Evolutionary conservation across 2,113 vertebrate genomes (phyloP).

Genomic region (Antechinus stuartii): DNA sequence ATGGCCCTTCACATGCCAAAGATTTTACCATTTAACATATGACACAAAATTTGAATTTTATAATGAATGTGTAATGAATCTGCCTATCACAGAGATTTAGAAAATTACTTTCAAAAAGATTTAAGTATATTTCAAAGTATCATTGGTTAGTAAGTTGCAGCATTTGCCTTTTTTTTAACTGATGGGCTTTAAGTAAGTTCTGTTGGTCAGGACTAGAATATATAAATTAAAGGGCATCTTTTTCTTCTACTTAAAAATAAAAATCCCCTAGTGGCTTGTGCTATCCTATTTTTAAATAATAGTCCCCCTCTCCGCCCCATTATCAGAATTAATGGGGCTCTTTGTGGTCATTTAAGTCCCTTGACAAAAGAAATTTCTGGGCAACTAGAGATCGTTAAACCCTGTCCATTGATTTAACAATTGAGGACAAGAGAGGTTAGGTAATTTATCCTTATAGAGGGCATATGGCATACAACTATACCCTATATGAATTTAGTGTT

Average conservation of each 20-base stretch:
- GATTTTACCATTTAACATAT: conserved; percentile 17
- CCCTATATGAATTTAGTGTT: neutral
- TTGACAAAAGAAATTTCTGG: conserved; percentile 6
- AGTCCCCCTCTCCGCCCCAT: conserved; percentile 14
- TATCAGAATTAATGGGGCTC: conserved; percentile 48
- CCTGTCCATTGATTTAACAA: neutral
- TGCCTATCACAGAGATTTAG: neutral
- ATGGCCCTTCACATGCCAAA: conserved; percentile 8
- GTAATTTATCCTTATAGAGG: neutral
- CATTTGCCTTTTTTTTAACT: neutral
- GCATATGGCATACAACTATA: neutral
- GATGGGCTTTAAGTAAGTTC: neutral
- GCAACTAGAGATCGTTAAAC: neutral
- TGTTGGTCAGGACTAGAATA: neutral
- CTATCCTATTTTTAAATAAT: conserved; percentile 55
- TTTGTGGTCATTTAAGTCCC: conserved; percentile 33
- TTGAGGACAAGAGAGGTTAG: conserved; percentile 1
- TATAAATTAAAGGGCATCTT: conserved; percentile 35
- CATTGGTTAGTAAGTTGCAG: neutral
- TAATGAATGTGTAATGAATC: neutral
- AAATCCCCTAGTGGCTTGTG: conserved; percentile 29
- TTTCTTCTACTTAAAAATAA: conserved; percentile 2
- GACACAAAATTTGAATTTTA: neutral
- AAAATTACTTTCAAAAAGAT: neutral
- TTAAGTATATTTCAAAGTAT: conserved; percentile 28